phyloP scores from a whole-genome alignment of 2,797 vertebrate genomes.

The Anomalospiza imberbis region DNA sequence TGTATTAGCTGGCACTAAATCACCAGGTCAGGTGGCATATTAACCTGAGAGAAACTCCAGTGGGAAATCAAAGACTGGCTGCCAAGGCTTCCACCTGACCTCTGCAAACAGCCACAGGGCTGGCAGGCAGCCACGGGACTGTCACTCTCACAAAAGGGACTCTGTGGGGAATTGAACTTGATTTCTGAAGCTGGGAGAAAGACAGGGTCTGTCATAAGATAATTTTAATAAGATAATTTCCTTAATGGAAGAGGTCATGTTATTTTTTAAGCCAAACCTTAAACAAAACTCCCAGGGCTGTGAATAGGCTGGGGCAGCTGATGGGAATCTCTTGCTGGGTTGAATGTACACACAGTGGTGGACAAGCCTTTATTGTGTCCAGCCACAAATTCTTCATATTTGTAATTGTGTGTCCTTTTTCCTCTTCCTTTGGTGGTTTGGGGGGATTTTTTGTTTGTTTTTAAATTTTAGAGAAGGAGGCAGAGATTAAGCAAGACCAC shows the following conservation, averaged over 20 bases:
- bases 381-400: background rate
- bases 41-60: background rate
- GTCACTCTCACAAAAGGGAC: background rate
- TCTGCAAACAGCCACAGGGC: background rate
- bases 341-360: background rate
- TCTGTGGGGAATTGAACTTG: background rate
- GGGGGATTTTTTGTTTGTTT: background rate
- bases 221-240: background rate
- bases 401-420: background rate
- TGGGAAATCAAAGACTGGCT: background rate
- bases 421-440: background rate
- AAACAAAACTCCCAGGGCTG: background rate
- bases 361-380: background rate
- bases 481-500: background rate
- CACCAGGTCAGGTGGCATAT: background rate
- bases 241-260: fast-evolving
- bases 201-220: too few species aligned
- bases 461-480: background rate
- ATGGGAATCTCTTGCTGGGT: background rate
- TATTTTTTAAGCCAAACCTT: background rate
- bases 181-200: background rate
- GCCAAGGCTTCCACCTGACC: background rate
- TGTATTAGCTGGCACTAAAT: background rate
- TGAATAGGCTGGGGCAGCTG: too few species aligned
- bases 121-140: too few species aligned